Conservation (phyloP, 2,113 vertebrate species). For the Aegithalos caudatus region DNA sequence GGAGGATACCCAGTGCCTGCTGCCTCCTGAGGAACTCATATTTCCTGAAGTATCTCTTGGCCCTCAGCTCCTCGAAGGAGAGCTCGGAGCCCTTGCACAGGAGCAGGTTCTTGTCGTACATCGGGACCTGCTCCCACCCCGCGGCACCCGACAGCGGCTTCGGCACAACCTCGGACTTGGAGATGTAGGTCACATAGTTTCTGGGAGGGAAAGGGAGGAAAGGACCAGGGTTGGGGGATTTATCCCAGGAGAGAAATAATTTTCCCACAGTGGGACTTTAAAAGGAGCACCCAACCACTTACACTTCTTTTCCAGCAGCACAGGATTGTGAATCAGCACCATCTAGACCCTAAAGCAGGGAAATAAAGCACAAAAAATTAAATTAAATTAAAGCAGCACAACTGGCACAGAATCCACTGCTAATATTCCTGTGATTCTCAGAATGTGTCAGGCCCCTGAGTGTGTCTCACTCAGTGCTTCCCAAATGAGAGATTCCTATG, state of each 20-base stretch:
- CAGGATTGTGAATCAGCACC: background rate
- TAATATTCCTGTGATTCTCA: background rate
- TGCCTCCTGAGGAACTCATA: background rate
- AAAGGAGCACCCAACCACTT: background rate
- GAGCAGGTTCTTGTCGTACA: constrained; percentile 42
- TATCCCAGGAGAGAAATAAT: fast-evolving
- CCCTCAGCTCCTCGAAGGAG: constrained; percentile 52
- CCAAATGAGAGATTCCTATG: background rate
- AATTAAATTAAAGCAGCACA: background rate
- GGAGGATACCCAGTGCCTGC: constrained; percentile 25
- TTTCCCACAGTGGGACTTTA: background rate
- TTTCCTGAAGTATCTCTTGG: constrained; percentile 33
- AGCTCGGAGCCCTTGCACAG: constrained; percentile 9
- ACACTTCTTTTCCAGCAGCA: constrained; percentile 3
- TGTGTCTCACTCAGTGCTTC: background rate
- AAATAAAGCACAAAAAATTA: background rate
- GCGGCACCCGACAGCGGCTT: background rate
- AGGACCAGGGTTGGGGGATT: background rate
- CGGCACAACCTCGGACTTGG: constrained; percentile 35
- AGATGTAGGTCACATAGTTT: constrained; percentile 7
- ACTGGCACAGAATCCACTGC: background rate
- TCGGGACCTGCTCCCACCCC: background rate
- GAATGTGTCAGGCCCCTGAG: background rate
- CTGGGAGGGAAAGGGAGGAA: background rate
- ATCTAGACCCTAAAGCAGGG: background rate